Evolutionary conservation across 2,113 vertebrate genomes (phyloP).

Genomic region (Neogobius melanostomus): DNA sequence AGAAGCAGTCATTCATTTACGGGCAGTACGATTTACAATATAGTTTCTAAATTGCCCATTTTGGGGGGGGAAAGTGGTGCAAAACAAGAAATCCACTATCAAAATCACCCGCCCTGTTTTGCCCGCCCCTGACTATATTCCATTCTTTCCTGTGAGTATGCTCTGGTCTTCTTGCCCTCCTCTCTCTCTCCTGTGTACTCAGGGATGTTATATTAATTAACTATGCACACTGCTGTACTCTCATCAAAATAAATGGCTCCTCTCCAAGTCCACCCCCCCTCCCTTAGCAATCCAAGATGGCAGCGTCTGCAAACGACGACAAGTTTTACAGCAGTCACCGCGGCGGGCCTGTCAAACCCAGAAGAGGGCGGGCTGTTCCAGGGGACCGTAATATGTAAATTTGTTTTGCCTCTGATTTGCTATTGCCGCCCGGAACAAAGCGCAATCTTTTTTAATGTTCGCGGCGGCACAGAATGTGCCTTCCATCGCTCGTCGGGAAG

Average conservation of each 20-base stretch:
- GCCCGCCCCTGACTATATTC: background rate
- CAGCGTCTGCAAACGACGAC: constrained; percentile 69
- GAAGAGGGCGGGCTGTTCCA: constrained; percentile 34
- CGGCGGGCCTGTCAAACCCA: constrained; percentile 29
- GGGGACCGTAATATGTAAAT: constrained; percentile 51
- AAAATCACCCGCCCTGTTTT: too few relatives aligned
- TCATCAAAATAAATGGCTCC: constrained; percentile 71
- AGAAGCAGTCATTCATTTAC: too few relatives aligned
- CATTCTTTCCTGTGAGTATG: background rate
- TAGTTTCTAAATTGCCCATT: too few relatives aligned
- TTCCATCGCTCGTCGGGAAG: constrained; percentile 22
- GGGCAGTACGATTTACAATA: too few relatives aligned
- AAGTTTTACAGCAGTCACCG: constrained; percentile 61
- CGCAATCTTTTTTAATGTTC: constrained; percentile 56
- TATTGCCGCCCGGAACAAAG: constrained; percentile 51
- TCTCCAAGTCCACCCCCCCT: constrained; percentile 68
- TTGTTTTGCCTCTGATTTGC: constrained; percentile 54
- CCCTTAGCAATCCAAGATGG: constrained; percentile 65
- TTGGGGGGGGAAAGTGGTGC: too few relatives aligned
- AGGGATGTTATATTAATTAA: constrained; percentile 75
- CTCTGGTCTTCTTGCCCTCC: background rate
- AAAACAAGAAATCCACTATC: too few relatives aligned
- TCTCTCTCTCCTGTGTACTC: constrained; percentile 38
- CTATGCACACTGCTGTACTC: constrained; percentile 67
- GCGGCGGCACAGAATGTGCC: constrained; percentile 24